Evolutionary conservation across 2,888 invertebrate species (phyloP), one percentile per base, ranked within the genome.

Genomic region (Epicampocera succincta): DNA sequence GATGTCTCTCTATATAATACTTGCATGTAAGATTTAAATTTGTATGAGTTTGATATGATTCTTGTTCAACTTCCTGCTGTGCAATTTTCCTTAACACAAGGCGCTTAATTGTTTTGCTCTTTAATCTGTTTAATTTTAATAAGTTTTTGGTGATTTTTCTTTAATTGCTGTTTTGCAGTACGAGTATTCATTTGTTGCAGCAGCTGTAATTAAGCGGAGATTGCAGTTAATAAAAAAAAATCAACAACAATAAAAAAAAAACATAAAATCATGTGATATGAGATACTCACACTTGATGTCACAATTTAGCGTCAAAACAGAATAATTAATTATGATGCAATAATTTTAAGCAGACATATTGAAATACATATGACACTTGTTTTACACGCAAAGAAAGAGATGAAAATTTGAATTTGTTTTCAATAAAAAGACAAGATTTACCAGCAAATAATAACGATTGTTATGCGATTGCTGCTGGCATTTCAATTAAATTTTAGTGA

Each of bases 61-160:
- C 65, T 74, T 48, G 21, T 60, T 52, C 65, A 56, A 74, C 60
- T 78, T 82, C 78, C 82, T 74, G 82, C 78, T 65, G 56, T 65
- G 58, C 75, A 65, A 56, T 76, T 80, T 33, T 9, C 3, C 8
- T 61, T 60, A 21, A 66, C 66, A 81, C 40, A 63, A 17, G 15
- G 9, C 50, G 13, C 44, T 21, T 65, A 65, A 71, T 65, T 71
- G 48, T 65, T 38, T 38, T 61, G 46, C 38, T 71, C n/a, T 50
- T 42, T 29, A 48, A 56, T 65, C n/a, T 29, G 21, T 25, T 72
- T 25, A 29, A 44, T 52, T 52, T 71, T 17, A 58, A 72, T 38
- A 60, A 56, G 25, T 71, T 71, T 71, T 65, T 61, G 71, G 46
- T 74, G 73, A 48, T 74, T 74, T 44, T 48, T 42, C 50, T 58